Evolutionary conservation across 2,888 invertebrate species (phyloP).

Genomic region (Polyommatus iphigenia): DNA sequence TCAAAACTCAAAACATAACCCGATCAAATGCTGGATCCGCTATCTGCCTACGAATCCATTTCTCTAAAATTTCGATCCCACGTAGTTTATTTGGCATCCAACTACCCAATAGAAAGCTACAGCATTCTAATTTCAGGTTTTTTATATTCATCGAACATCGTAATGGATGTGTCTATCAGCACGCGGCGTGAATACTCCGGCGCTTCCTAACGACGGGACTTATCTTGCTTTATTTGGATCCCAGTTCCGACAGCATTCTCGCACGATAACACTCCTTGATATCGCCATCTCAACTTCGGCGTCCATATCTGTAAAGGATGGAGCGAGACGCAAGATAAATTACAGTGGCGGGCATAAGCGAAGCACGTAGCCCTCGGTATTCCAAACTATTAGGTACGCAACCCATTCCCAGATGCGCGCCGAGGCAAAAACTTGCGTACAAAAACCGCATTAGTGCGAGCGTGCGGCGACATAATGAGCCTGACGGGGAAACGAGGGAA

Average conservation of each 20-base stretch:
- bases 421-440: conserved; percentile 41
- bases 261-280: conserved; percentile 44
- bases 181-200: conserved; percentile 29
- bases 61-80: not conserved
- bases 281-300: not conserved
- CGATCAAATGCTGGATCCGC: not conserved
- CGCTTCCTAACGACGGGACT: conserved; percentile 36
- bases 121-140: conserved; percentile 12
- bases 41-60: not conserved
- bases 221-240: conserved; percentile 49
- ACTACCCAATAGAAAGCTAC: not conserved
- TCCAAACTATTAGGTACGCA: conserved; percentile 45
- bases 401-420: conserved; percentile 43
- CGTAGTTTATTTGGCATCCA: not conserved
- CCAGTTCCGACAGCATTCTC: conserved; percentile 47
- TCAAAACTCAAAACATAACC: not conserved
- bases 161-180: conserved; percentile 26
- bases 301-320: not conserved
- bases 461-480: conserved; percentile 42
- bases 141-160: conserved; percentile 29
- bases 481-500: conserved; percentile 42
- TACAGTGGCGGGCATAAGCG: conserved; percentile 37
- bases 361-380: conserved; percentile 44
- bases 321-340: conserved; percentile 40
- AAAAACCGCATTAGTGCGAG: conserved; percentile 44